These are phyloP conservation scores for Sweltsa coloradensis DNA, from an alignment of 1,140 invertebrate genomes.

Conservation along the genomic window DNA sequence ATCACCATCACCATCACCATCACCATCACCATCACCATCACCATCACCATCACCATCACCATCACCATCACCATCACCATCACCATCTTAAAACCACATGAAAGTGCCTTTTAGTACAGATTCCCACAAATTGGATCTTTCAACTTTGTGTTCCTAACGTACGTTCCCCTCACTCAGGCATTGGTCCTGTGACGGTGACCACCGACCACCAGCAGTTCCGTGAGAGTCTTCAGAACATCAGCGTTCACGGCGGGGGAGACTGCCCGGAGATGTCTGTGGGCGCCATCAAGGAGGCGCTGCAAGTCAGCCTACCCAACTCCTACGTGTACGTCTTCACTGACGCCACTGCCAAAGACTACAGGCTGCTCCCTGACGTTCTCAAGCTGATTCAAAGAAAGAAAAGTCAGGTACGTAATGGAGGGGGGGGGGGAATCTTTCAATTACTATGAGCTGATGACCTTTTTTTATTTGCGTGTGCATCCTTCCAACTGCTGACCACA, in stretches of 20 bases:
- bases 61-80: too few species aligned
- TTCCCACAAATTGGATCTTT: too few species aligned
- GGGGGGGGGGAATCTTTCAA: background rate
- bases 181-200: conserved; percentile 49
- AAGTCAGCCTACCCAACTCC: conserved; percentile 48
- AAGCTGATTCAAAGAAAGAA: conserved; percentile 55
- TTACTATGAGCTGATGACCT: conserved; percentile 4
- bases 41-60: too few species aligned
- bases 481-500: too few species aligned
- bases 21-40: too few species aligned
- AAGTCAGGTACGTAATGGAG: conserved; percentile 42
- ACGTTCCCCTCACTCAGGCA: too few species aligned
- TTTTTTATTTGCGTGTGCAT: too few species aligned
- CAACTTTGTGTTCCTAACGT: too few species aligned
- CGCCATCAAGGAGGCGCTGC: conserved; percentile 49
- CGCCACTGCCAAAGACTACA: conserved; percentile 52
- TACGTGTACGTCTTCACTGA: conserved; percentile 69
- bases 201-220: conserved; percentile 43
- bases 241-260: conserved; percentile 57
- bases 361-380: conserved; percentile 45
- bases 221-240: conserved; percentile 37
- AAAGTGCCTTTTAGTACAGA: too few species aligned
- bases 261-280: conserved; percentile 59
- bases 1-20: too few species aligned
- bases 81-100: too few species aligned